Conservation (phyloP, 1,140 invertebrate genomes). For the Holcopasites calliopsidis region DNA sequence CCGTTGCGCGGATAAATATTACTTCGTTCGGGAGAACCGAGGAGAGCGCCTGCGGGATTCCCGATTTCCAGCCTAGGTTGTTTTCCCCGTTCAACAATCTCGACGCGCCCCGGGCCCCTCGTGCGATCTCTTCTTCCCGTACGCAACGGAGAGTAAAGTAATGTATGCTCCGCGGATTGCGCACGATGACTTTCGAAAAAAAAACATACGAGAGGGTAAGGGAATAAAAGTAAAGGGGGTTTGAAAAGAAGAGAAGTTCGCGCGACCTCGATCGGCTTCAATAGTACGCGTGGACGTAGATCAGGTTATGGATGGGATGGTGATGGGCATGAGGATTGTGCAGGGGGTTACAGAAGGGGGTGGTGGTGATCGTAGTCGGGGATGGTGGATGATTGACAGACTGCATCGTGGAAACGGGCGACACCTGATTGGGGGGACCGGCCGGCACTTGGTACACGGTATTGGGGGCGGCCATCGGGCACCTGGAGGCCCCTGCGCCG, state of each 20-base stretch:
- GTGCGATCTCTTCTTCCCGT: background rate
- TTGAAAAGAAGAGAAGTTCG: conserved; percentile 6
- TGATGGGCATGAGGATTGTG: conserved; percentile 73
- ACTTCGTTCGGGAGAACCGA: background rate
- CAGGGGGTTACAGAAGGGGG: conserved; percentile 74
- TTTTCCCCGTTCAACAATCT: background rate
- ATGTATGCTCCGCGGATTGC: background rate
- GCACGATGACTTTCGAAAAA: too few species aligned
- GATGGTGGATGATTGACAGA: conserved; percentile 77
- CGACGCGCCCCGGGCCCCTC: background rate
- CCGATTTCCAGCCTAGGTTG: conserved; percentile 52
- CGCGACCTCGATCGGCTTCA: conserved; percentile 53
- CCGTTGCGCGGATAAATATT: too few species aligned
- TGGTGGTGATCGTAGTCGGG: conserved; percentile 69
- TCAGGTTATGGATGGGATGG: conserved; percentile 77
- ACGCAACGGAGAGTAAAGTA: background rate
- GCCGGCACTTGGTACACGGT: conserved; percentile 76
- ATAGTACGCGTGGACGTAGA: conserved; percentile 79
- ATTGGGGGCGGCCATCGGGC: conserved; percentile 74
- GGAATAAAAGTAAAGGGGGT: background rate
- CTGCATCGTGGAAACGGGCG: conserved; percentile 79
- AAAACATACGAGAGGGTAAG: background rate
- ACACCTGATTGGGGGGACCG: conserved; percentile 78
- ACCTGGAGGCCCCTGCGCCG: conserved; percentile 73
- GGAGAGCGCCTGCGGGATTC: background rate